A percentile compares a stretch with the other conserved stretches of the same genome.
Conservation (phyloP, 2,797 vertebrate species). For the Microctenopoma steveboyesi region DNA sequence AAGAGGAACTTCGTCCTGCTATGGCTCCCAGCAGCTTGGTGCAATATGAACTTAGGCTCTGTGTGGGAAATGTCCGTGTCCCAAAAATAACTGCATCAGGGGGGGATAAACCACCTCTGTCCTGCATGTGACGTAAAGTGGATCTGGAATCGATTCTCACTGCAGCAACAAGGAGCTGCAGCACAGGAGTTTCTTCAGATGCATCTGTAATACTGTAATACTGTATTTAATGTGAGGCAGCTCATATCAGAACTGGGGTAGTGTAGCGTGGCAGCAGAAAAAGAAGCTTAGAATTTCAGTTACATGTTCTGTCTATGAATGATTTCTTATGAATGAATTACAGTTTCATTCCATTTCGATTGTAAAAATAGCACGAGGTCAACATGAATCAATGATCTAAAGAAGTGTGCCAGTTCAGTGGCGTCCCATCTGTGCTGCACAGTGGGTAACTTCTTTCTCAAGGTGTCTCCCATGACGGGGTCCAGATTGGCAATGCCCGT, state of each 20-base stretch:
- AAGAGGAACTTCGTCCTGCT: conserved; percentile 31
- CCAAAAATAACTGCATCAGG: conserved; percentile 29
- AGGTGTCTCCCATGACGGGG: conserved; percentile 65
- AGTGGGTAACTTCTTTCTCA: conserved; percentile 50
- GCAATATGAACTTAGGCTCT: conserved; percentile 41
- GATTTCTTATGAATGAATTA: conserved; percentile 48
- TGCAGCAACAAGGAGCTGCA: conserved; percentile 8
- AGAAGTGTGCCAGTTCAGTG: conserved; percentile 43
- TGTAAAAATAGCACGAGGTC: conserved; percentile 52
- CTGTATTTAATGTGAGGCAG: neutral
- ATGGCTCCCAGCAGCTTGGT: conserved; percentile 41
- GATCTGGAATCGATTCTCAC: conserved; percentile 39
- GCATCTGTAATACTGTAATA: neutral
- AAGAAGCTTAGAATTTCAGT: neutral
- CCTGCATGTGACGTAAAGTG: conserved; percentile 11
- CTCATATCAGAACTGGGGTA: neutral
- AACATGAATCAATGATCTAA: conserved; percentile 67
- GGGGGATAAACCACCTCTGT: conserved; percentile 36
- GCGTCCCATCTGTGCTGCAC: conserved; percentile 68
- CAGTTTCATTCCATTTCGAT: conserved; percentile 22
- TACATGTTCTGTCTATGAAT: conserved; percentile 8
- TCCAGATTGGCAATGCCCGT: conserved; percentile 71
- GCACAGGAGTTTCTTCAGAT: conserved; percentile 5
- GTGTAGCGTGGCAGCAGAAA: neutral
- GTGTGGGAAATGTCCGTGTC: conserved; percentile 25